Conservation (phyloP, 2,797 vertebrate species). For the Sciurus carolinensis region DNA sequence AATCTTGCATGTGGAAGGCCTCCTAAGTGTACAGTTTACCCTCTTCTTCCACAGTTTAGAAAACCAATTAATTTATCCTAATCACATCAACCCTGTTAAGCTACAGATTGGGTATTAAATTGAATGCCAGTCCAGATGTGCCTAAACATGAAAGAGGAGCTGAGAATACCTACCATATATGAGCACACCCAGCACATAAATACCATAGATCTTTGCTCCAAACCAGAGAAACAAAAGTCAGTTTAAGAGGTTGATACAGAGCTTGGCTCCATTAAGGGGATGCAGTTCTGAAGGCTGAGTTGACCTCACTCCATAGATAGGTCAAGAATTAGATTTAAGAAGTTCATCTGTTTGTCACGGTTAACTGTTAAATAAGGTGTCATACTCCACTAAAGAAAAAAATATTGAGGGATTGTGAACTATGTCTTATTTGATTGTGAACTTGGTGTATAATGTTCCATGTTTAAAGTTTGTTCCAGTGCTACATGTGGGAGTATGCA, state of each 20-base stretch:
- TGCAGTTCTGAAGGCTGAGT: conserved; percentile 29
- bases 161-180: neutral
- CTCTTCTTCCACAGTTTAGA: conserved; percentile 25
- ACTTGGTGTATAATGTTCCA: conserved; percentile 39
- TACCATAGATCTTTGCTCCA: neutral
- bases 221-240: conserved; percentile 38
- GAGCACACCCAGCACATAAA: neutral
- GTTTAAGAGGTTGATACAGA: conserved; percentile 9
- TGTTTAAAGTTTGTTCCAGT: conserved; percentile 56
- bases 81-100: conserved; percentile 49
- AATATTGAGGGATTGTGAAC: conserved; percentile 50
- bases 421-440: conserved; percentile 64
- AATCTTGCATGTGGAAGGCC: conserved; percentile 40
- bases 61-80: conserved; percentile 44
- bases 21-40: conserved; percentile 46
- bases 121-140: conserved; percentile 40
- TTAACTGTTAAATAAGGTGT: conserved; percentile 59
- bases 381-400: conserved; percentile 14
- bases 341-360: conserved; percentile 41
- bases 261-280: neutral
- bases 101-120: conserved; percentile 48
- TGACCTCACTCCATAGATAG: conserved; percentile 8
- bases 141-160: conserved; percentile 56
- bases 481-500: conserved; percentile 38
- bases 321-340: conserved; percentile 56